These are phyloP conservation scores for Ornithorhynchus anatinus DNA, from an alignment of 2,113 vertebrate species.

Conservation along the genomic window DNA sequence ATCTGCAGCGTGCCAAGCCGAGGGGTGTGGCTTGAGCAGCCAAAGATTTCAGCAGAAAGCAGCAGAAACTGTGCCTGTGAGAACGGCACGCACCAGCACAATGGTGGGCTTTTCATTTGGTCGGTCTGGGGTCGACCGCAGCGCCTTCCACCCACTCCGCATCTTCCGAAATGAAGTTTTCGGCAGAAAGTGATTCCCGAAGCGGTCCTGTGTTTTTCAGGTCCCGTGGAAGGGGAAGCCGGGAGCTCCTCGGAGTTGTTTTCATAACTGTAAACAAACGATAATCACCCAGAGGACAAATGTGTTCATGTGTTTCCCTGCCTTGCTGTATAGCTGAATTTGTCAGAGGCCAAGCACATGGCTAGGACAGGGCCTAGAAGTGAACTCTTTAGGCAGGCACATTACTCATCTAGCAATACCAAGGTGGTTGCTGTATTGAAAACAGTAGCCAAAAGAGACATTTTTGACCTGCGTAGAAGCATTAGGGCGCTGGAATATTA, in stretches of 20 bases:
- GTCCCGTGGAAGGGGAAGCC: neutral
- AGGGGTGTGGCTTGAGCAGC: neutral
- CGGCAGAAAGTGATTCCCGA: neutral
- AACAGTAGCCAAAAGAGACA: neutral
- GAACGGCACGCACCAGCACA: rapidly evolving
- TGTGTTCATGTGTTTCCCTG: neutral
- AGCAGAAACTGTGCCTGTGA: neutral
- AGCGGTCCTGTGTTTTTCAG: neutral
- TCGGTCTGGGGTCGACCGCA: rapidly evolving
- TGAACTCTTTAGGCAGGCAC: neutral
- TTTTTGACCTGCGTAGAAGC: neutral
- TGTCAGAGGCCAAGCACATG: neutral
- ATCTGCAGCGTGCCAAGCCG: slow-evolving; percentile 3
- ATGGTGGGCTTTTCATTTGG: neutral
- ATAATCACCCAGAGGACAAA: slow-evolving; percentile 21
- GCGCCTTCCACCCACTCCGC: neutral
- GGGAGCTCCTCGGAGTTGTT: slow-evolving; percentile 12
- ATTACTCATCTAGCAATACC: neutral
- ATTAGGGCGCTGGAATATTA: too few species aligned
- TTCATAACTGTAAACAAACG: slow-evolving; percentile 29
- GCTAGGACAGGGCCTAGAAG: neutral
- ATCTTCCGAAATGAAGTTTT: neutral
- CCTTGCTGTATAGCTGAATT: neutral
- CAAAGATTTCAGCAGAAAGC: neutral
- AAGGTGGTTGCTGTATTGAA: neutral